phyloP scores from a whole-genome alignment of 2,113 vertebrate genomes.

The Aythya baeri region DNA sequence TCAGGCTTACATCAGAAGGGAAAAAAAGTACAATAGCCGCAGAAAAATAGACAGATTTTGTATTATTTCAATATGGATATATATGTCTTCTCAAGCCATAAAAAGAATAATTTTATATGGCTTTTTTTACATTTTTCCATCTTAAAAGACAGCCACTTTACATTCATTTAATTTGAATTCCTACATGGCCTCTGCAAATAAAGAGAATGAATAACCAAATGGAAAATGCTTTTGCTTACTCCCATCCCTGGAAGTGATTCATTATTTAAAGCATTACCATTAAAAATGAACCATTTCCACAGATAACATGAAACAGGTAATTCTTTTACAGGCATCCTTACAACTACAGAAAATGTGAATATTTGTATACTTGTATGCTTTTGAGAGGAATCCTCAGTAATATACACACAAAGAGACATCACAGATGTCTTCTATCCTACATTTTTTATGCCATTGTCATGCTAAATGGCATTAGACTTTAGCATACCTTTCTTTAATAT shows the following conservation, averaged over 20 bases:
- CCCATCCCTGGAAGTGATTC: neutral
- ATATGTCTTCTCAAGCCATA: neutral
- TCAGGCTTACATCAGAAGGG: neutral
- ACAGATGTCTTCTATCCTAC: constrained; percentile 28
- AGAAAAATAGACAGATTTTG: neutral
- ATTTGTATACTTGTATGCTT: constrained; percentile 2
- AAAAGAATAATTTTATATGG: neutral
- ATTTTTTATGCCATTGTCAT: constrained; percentile 12
- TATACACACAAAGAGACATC: neutral
- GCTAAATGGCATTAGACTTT: constrained; percentile 1
- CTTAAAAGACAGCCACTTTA: constrained; percentile 20
- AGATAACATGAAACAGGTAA: neutral
- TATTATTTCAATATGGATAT: neutral
- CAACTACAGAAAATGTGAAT: neutral
- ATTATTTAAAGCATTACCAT: constrained; percentile 57
- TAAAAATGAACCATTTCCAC: constrained; percentile 45
- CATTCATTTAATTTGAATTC: constrained; percentile 49
- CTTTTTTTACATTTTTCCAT: constrained; percentile 39
- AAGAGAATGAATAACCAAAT: constrained; percentile 35
- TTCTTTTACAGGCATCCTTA: constrained; percentile 27
- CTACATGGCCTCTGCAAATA: constrained; percentile 1
- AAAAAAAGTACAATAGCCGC: neutral
- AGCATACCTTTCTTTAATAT: neutral
- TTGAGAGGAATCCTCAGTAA: constrained; percentile 10
- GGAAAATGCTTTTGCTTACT: constrained; percentile 36